phyloP scores from a whole-genome alignment of 2,888 invertebrate genomes.

The Acleris literana region DNA sequence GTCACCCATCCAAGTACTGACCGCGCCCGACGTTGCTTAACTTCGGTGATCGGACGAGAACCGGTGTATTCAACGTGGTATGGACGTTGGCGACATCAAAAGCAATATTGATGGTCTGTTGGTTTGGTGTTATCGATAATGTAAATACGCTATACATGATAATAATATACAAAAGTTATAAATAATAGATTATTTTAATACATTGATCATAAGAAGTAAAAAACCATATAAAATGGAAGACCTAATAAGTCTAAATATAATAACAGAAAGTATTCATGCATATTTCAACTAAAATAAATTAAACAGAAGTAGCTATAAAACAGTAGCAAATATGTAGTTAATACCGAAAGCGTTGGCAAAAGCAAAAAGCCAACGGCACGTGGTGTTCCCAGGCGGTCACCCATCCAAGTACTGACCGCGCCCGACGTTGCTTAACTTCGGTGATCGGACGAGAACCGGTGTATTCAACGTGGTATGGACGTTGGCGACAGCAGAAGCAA shows the following conservation, averaged over 20 bases:
- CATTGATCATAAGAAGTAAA: no score
- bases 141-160: no score
- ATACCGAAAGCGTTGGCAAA: background rate
- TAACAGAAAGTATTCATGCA: no score
- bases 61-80: slow-evolving; percentile 65
- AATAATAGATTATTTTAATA: no score
- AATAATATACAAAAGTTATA: no score
- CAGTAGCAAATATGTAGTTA: no score
- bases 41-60: slow-evolving; percentile 67
- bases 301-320: no score
- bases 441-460: slow-evolving; percentile 67
- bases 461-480: slow-evolving; percentile 67
- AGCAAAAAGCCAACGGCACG: slow-evolving; percentile 59
- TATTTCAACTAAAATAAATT: no score
- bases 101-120: no score
- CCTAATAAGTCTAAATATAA: no score
- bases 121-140: no score
- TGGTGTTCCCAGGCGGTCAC: slow-evolving; percentile 58
- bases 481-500: slow-evolving; percentile 50
- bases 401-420: slow-evolving; percentile 49
- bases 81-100: slow-evolving; percentile 60
- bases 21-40: slow-evolving; percentile 62
- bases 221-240: no score
- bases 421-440: slow-evolving; percentile 65
- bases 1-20: slow-evolving; percentile 52